Evolutionary conservation across 35 echinoderm and acorn worm genomes (phyloP), one percentile per base, ranked within the genome.

Genomic region (Heliocidaris erythrogramma): DNA sequence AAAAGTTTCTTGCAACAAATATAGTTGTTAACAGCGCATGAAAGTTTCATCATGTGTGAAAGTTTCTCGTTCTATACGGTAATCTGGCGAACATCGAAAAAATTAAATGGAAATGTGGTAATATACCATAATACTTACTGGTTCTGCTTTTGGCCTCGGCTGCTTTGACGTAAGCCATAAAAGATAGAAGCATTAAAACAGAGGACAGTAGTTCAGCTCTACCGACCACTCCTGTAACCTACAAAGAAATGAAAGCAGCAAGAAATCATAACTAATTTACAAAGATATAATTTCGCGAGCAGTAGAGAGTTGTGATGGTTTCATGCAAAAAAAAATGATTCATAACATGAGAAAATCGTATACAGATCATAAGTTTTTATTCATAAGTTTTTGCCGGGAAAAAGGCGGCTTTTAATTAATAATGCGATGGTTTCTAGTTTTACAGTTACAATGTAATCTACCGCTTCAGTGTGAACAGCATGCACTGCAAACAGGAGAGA

Each of bases 391-490:
- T n/a, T n/a, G n/a, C n/a, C n/a, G n/a, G n/a, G n/a, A n/a, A n/a
- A n/a, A n/a, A n/a, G n/a, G n/a, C n/a, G n/a, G n/a, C n/a, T n/a
- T n/a, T n/a, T n/a, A n/a, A n/a, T 5, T 69, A 5, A 24, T 27
- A 4, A 2, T 69, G 17, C 27, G 14, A 4, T 5, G 16, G 50
- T 53, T 53, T 53, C 50, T 53, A 13, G 8, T 53, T 53, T 53
- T 53, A 53, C 8, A 53, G 13, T 10, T 53, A 10, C 8, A 53
- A n/a, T n/a, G 8, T 10, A 53, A 53, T 13, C 95, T 95, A 97
- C 97, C 48, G 97, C 97, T 92, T 97, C 97, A 14, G 97, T 97
- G 60, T 97, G 97, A 71, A 97, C 93, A 0, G 97, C 95, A 94
- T 97, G 97, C 24, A 97, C 95, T 17, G 95, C 95, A 90, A 97